These are phyloP conservation scores for Lagorchestes hirsutus DNA, from an alignment of 2,797 vertebrate genomes.

Conservation along the genomic window DNA sequence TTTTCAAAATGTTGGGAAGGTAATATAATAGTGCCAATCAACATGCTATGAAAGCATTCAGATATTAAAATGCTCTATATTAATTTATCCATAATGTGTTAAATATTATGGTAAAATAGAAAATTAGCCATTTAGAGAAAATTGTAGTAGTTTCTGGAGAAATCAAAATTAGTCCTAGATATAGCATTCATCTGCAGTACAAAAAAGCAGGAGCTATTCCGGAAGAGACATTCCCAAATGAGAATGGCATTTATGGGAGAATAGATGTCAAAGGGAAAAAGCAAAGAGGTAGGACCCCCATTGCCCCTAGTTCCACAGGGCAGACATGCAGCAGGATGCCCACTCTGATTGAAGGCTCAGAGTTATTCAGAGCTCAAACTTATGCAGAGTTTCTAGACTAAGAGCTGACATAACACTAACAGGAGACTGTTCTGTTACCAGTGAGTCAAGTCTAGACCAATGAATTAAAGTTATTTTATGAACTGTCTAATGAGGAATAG, in stretches of 20 bases:
- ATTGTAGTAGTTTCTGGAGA: not conserved
- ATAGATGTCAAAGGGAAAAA: not conserved
- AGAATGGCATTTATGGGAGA: not conserved
- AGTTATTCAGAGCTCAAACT: not conserved
- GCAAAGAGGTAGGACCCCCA: not conserved
- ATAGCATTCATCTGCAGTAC: not conserved
- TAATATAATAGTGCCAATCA: too few relatives aligned
- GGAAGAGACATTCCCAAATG: not conserved
- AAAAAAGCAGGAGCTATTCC: not conserved
- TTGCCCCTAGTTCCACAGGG: not conserved
- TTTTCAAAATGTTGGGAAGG: not conserved
- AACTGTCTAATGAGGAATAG: not conserved
- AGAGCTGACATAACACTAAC: not conserved
- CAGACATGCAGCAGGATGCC: not conserved
- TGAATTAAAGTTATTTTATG: not conserved
- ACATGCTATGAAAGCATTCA: not conserved
- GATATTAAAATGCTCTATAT: not conserved
- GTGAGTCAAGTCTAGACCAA: not conserved
- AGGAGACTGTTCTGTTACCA: not conserved
- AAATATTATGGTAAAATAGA: not conserved
- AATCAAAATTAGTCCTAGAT: not conserved
- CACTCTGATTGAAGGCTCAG: not conserved
- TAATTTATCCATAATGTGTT: not conserved
- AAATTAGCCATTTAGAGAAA: not conserved
- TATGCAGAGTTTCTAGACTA: not conserved